Base-by-base conservation (phyloP, 1,140 invertebrate species). In the Meloidogyne floridensis region DNA sequence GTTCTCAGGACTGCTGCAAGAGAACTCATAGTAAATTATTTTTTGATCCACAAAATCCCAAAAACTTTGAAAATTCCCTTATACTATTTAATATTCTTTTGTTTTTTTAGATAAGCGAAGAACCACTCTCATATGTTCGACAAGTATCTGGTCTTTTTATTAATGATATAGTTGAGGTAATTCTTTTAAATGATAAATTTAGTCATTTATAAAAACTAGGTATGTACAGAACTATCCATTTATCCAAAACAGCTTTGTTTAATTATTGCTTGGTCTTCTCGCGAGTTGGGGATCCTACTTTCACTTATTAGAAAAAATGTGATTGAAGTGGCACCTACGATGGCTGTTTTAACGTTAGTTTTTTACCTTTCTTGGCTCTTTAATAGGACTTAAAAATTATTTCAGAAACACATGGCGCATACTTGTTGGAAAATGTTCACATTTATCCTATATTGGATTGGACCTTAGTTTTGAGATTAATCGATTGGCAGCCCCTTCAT, bases 141-240 rank as follows among this genome's bases (percentile, higher is more conserved):
- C 93, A 95, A 83, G 92, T 96, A 74, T 94, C 94, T 80, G 93
- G 93, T 82, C 93, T 96, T 5, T 96, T 96, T 86, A 96, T 97
- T 89, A 94, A 93, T 81, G 95, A 94, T 87, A 93, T 97, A 80
- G 93, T 93, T 81, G 94, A 96, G 20, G 77, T 69, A 72, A 70
- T 70, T 65, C 3, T 18, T 47, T n/a, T 54, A 0, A 0, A 7
- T 6, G 7, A 20, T 7, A 3, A 7, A 54, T 7, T 51, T 4
- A 32, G 7, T 10, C 15, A 32, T 74, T 15, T 47, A 20, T 74
- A 15, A 1, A 32, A 32, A 9, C n/a, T 32, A 79, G 89, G 95
- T 95, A 87, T 93, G 94, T 76, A 93, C 93, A 86, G 95, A 97
- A 91, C 96, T 96, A 90, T 92, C 93, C 54, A 93, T 93, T 87